Evolutionary conservation across 2,888 invertebrate species (phyloP).

Genomic region (Drosophila melanosoma): DNA sequence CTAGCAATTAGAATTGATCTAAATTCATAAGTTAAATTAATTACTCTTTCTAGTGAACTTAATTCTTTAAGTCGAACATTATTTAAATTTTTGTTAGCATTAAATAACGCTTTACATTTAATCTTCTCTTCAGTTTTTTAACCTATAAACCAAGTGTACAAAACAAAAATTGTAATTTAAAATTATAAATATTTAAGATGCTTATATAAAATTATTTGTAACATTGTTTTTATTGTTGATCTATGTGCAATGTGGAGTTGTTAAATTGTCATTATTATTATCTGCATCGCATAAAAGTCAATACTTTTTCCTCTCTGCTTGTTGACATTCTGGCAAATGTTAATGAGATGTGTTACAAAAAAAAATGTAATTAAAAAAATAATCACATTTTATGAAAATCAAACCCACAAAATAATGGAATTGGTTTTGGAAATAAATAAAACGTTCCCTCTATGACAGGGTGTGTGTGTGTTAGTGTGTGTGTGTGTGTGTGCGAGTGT

Average conservation of each 20-base stretch:
- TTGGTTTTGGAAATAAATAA: constrained; percentile 58
- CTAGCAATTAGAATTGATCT: neutral
- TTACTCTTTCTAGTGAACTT: neutral
- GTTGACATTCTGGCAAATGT: constrained; percentile 10
- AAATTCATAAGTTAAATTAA: neutral
- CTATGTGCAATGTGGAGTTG: constrained; percentile 5
- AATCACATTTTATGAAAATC: constrained; percentile 69
- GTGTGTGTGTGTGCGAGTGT: neutral
- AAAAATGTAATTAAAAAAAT: constrained; percentile 30
- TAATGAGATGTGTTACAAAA: constrained; percentile 12
- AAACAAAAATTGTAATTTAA: neutral
- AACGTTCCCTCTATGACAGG: constrained; percentile 35
- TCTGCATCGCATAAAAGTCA: constrained; percentile 6
- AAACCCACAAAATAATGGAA: constrained; percentile 72
- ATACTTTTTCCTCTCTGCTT: neutral
- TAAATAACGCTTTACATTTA: neutral
- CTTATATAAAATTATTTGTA: constrained; percentile 8
- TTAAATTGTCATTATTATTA: constrained; percentile 13
- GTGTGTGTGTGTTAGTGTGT: constrained; percentile 10
- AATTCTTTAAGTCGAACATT: neutral
- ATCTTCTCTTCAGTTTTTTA: neutral
- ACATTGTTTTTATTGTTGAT: constrained; percentile 5
- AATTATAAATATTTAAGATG: neutral
- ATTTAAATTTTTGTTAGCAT: neutral
- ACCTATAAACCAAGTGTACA: neutral